These are phyloP conservation scores for Stomorhina lunata DNA, from an alignment of 2,888 invertebrate genomes.

Conservation along the genomic window DNA sequence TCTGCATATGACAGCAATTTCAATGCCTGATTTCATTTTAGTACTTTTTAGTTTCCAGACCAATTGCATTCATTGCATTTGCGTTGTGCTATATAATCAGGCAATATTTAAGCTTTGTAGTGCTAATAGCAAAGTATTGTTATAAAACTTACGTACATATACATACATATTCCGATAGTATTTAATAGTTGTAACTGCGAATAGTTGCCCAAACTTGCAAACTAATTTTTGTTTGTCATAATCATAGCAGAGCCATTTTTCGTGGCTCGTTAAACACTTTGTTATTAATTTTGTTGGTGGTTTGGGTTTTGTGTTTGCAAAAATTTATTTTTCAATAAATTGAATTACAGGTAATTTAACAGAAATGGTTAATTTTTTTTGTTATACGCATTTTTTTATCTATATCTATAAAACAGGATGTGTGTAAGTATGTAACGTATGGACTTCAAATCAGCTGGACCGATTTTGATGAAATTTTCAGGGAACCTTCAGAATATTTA, in stretches of 20 bases:
- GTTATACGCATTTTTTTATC: not conserved
- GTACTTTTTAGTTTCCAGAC: conserved; percentile 1
- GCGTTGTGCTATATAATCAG: not conserved
- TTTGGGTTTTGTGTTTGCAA: not conserved
- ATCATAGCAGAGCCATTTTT: conserved; percentile 15
- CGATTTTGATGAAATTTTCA: too few relatives aligned
- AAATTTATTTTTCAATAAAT: conserved; percentile 12
- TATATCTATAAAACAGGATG: too few relatives aligned
- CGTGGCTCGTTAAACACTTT: conserved; percentile 16
- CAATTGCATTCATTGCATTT: not conserved
- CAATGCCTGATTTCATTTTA: conserved; percentile 25
- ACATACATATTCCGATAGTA: too few relatives aligned
- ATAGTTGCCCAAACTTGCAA: not conserved
- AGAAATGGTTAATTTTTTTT: not conserved
- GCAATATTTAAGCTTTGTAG: not conserved
- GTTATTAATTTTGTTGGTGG: not conserved
- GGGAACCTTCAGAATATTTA: too few relatives aligned
- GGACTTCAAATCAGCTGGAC: too few relatives aligned
- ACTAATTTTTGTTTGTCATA: not conserved
- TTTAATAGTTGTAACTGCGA: not conserved
- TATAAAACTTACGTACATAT: too few relatives aligned
- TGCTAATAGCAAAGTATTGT: not conserved
- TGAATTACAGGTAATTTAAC: not conserved
- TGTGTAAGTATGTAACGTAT: too few relatives aligned
- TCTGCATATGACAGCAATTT: conserved; percentile 42